These are phyloP conservation scores for Eupithecia abbreviata DNA, from an alignment of 2,888 invertebrate genomes.

Conservation along the genomic window DNA sequence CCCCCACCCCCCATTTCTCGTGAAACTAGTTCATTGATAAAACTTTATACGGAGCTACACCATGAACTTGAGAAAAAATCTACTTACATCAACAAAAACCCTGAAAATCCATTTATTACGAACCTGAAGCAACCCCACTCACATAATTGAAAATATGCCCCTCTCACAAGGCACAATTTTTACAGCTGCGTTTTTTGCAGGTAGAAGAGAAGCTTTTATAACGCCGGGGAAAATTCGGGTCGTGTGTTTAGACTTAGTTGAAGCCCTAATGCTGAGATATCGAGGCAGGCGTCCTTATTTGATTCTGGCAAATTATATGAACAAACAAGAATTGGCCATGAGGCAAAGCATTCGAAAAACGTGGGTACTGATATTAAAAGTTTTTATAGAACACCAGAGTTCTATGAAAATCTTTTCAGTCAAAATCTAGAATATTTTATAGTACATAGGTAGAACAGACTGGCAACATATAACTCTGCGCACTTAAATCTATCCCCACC, in stretches of 20 bases:
- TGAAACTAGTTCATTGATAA: too few relatives aligned
- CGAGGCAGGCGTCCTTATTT: slow-evolving; percentile 73
- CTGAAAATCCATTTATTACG: slow-evolving; percentile 31
- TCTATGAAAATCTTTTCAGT: too few relatives aligned
- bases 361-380: slow-evolving; percentile 54
- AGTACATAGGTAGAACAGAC: too few relatives aligned
- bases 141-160: slow-evolving; percentile 37
- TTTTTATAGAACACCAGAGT: neutral
- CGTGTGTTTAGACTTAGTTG: slow-evolving; percentile 68
- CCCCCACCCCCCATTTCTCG: too few relatives aligned
- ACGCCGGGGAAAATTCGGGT: slow-evolving; percentile 68
- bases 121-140: slow-evolving; percentile 29
- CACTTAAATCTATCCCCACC: too few relatives aligned
- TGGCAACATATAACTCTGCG: too few relatives aligned
- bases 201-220: slow-evolving; percentile 70
- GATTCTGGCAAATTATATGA: slow-evolving; percentile 66
- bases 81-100: slow-evolving; percentile 32
- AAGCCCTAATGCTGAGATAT: slow-evolving; percentile 70
- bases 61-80: slow-evolving; percentile 25
- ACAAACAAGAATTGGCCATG: slow-evolving; percentile 52
- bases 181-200: slow-evolving; percentile 52
- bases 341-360: slow-evolving; percentile 62
- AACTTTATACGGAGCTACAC: neutral
- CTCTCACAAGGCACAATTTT: slow-evolving; percentile 34
- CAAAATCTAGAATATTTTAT: too few relatives aligned